Evolutionary conservation across 2,797 vertebrate genomes (phyloP), one percentile per base, ranked within the genome.

Genomic region (Myotis findleyi): DNA sequence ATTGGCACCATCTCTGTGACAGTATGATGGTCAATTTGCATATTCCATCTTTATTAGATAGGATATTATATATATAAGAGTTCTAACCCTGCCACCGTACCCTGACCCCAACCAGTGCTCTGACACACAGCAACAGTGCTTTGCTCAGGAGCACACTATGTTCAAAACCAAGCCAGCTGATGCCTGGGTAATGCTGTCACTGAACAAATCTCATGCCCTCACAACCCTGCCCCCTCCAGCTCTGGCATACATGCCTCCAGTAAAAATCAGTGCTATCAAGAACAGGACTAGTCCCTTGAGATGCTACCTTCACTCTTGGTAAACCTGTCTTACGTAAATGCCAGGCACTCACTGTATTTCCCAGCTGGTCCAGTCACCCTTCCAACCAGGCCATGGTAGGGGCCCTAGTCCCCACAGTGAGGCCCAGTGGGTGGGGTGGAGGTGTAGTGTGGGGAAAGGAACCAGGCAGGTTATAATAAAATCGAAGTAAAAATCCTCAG

Each of bases 321-420:
- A 20, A 77, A 17, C 3, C 7, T 0, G 0, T n/a, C 71, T 14
- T 20, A 47, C 0, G 0, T 0, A 20, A 64, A 11, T 2, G 2
- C 33, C 14, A 53, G 49, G 7, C 11, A 0, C 25, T 1, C 30
- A 6, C 49, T 27, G 11, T 17, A n/a, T 30, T 30, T 62, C 49
- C 44, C 33, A 14, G 13, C n/a, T 0, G 9, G 11, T 3, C 21
- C 14, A 0, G 21, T 21, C 3, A 4, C 12, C 5, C 49, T 41
- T 44, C 59, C 53, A 36, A 9, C 5, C 75, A 27, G 55, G 3
- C 5, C 30, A 27, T 13, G 16, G 23, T 2, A 23, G 81, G 49
- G 27, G 33, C 23, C 2, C 47, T n/a, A 36, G n/a, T 25, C 1
- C 44, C 73, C 27, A 5, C 5, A 6, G 51, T 33, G 11, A 53